Evolutionary conservation across 2,797 vertebrate species (phyloP), one percentile per base, ranked within the genome.

Genomic region (Diplodus puntazzo): DNA sequence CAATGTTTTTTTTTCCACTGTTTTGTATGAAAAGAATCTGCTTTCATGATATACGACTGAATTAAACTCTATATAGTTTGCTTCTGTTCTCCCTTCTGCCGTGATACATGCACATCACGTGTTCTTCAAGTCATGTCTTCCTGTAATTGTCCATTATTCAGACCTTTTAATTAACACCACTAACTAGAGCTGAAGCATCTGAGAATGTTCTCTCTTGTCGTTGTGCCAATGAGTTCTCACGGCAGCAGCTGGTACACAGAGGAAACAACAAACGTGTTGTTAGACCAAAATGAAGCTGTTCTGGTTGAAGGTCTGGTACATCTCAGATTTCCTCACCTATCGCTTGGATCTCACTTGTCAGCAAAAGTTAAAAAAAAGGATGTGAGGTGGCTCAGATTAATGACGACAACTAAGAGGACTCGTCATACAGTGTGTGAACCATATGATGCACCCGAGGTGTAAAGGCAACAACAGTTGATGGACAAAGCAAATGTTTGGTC

Each of bases 181-280:
- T 68, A 81, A 74, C 77, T 54, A 69, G 67, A 81, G 78, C 60
- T 57, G 52, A 61, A 75, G 70, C 89, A 94, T 90, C 90, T 93
- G 90, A 89, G 88, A 92, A 90, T 87, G 87, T 69, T 80, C 42
- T 43, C 63, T 73, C 75, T 46, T 91, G 82, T 88, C 86, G 76
- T 68, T 68, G 17, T 75, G 85, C 88, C 86, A 90, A 17, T 64
- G 80, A 79, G 64, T 80, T 84, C 64, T 79, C 62, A 8, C 57
- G 60, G 65, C 81, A 69, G 65, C 89, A 91, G 89, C 90, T 92
- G 91, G 69, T 8, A 45, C 5, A 61, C 86, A 87, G 79, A 87
- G 81, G 79, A 86, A 87, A 83, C 75, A 84, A 84, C 68, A 48
- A 79, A 77, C n/a, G 53, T 43, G 80, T 39, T 85, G 77, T 76